Evolutionary conservation across 92 coral and sea anemone species (phyloP), one percentile per base, ranked within the genome.

Genomic region (Porites rus): DNA sequence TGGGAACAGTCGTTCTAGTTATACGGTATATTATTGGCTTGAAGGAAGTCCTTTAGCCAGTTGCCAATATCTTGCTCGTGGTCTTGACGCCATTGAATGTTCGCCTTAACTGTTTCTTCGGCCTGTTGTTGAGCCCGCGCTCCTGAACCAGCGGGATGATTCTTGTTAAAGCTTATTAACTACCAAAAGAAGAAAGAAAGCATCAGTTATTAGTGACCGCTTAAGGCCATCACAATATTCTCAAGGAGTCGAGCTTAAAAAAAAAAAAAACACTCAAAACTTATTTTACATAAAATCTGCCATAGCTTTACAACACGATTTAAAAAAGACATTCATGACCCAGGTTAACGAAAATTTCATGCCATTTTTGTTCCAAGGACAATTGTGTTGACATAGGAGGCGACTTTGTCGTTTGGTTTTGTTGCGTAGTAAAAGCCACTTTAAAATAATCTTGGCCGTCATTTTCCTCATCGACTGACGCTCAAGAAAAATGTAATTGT

Each of bases 31-130:
- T 79, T 79, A n/a, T 53, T 81, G 21, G 77, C 81, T 28, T 85
- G 65, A 18, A 86, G 77, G 64, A 86, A 91, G 24, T 76, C 72
- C 62, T 71, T 71, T 25, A 95, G 86, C 98, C 98, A 95, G 17
- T 77, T 76, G 67, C 81, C 95, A 31, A 95, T 72, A 18, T 68
- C 93, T 83, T 93, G 61, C 68, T 95, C 98, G 79, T 93, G 91
- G 2, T 82, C 90, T n/a, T 66, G 65, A 63, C 96, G 89, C 98
- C 98, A 95, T 66, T 93, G 72, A 22, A 95, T 92, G 74, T 92
- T 95, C 19, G 94, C 84, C 81, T 81, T 88, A 43, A 93, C 92
- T 46, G 88, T 86, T 52, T 95, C 98, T 25, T 87, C 72, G 28
- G 92, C 84, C 77, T 95, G 96, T 19, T 83, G 46, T 65, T 87